Percentiles rank a stretch among this genome's conserved stretches.
These are phyloP conservation scores for Microctonus aethiopoides DNA, from an alignment of 2,888 invertebrate species.

Conservation along the genomic window DNA sequence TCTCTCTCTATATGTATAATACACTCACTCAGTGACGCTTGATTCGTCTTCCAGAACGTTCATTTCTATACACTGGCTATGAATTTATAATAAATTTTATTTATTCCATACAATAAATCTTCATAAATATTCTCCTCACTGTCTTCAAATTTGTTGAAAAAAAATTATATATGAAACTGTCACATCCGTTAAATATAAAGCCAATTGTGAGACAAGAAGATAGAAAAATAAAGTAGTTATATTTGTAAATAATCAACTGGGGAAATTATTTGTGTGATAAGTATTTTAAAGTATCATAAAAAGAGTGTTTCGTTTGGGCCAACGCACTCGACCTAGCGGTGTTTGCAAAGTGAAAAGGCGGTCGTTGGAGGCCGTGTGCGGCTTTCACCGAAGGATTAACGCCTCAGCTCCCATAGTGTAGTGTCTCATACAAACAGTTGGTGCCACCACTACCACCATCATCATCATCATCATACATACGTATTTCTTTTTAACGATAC, in stretches of 20 bases:
- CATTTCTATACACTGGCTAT: not conserved
- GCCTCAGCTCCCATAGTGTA: slow-evolving; percentile 13
- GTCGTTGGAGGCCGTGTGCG: slow-evolving; percentile 48
- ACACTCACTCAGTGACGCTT: not conserved
- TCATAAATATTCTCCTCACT: not conserved
- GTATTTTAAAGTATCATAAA: slow-evolving; percentile 12
- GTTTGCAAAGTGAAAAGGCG: slow-evolving; percentile 58
- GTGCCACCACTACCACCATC: too few relatives aligned
- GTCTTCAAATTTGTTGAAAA: not conserved
- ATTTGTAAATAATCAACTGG: not conserved
- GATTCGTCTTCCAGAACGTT: not conserved
- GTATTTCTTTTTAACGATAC: too few relatives aligned
- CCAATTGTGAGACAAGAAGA: not conserved
- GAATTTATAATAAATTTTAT: not conserved
- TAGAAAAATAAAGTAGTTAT: not conserved
- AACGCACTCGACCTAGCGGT: slow-evolving; percentile 30
- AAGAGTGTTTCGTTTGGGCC: slow-evolving; percentile 18
- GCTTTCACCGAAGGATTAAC: slow-evolving; percentile 46
- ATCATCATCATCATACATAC: too few relatives aligned
- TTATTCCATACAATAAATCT: too few relatives aligned
- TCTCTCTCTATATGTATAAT: too few relatives aligned
- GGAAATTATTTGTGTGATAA: slow-evolving; percentile 17
- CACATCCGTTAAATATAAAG: not conserved
- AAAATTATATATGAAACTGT: not conserved
- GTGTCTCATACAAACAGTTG: not conserved